Conservation (phyloP, 2,888 invertebrate species). For the Tenthredo scrophulariae region DNA sequence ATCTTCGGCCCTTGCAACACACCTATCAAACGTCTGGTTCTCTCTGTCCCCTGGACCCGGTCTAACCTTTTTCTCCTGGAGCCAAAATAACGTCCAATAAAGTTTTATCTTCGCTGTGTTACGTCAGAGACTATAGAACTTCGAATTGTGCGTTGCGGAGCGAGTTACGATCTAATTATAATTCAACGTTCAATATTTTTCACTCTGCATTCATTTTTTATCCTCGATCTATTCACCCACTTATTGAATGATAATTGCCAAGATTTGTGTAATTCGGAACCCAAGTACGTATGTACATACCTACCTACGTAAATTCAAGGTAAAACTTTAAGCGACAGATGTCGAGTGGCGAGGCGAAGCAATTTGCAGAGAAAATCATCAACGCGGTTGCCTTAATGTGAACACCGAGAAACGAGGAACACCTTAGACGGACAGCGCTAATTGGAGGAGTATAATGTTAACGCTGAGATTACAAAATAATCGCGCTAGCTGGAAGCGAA, state of each 20-base stretch:
- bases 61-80: conserved; percentile 34
- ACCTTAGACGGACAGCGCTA: conserved; percentile 52
- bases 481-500: conserved; percentile 1
- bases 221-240: neutral
- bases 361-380: conserved; percentile 51
- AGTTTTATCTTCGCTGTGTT: neutral
- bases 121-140: neutral
- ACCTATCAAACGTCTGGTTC: conserved; percentile 45
- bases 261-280: conserved; percentile 14
- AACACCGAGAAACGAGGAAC: conserved; percentile 50
- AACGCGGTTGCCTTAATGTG: conserved; percentile 42
- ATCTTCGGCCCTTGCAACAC: conserved; percentile 57
- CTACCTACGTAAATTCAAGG: conserved; percentile 25
- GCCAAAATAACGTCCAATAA: conserved; percentile 9
- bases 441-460: conserved; percentile 51
- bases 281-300: too few species aligned
- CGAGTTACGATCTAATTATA: neutral
- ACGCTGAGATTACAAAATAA: conserved; percentile 52
- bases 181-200: neutral
- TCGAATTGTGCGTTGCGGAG: neutral
- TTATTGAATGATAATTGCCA: conserved; percentile 3
- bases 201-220: neutral
- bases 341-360: conserved; percentile 20
- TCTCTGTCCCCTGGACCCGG: conserved; percentile 46
- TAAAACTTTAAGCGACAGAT: conserved; percentile 29